Percentiles rank a stretch among this genome's conserved stretches.
phyloP scores from a whole-genome alignment of 2,113 vertebrate genomes.

The Petromus typicus region DNA sequence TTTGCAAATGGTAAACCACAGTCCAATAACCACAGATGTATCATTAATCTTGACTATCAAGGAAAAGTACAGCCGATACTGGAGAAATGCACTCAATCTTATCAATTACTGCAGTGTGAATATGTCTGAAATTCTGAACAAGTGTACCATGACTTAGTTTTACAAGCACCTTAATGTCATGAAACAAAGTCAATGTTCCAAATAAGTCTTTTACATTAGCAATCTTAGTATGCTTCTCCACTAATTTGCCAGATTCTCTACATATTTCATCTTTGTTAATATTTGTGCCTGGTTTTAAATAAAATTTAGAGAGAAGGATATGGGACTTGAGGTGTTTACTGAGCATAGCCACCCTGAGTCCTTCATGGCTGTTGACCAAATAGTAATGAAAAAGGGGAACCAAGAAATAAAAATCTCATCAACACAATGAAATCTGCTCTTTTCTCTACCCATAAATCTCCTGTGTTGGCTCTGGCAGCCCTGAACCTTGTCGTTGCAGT shows the following conservation, averaged over 20 bases:
- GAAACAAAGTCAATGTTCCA: slow-evolving; percentile 4
- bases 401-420: slow-evolving; percentile 65
- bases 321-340: slow-evolving; percentile 66
- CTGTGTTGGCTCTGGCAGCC: slow-evolving; percentile 67
- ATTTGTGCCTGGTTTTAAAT: slow-evolving; percentile 78
- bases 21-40: slow-evolving; percentile 38
- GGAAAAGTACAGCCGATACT: background rate
- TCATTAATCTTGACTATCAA: slow-evolving; percentile 35
- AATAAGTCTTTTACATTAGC: background rate
- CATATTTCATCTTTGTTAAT: slow-evolving; percentile 76
- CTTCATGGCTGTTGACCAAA: slow-evolving; percentile 57
- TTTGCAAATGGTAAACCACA: slow-evolving; percentile 3
- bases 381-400: slow-evolving; percentile 61
- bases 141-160: background rate
- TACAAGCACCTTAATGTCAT: background rate
- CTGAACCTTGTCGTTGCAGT: slow-evolving; percentile 64
- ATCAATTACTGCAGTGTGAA: slow-evolving; percentile 15
- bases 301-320: slow-evolving; percentile 58
- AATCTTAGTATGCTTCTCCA: background rate
- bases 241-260: slow-evolving; percentile 38
- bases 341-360: slow-evolving; percentile 61
- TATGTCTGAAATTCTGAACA: slow-evolving; percentile 31
- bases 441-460: slow-evolving; percentile 51
- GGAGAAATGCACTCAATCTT: background rate
- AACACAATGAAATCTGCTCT: slow-evolving; percentile 65